A percentile compares a stretch with the other conserved stretches of the same genome.
phyloP scores from a whole-genome alignment of 2,113 vertebrate species.

The Cyprinodon variegatus region DNA sequence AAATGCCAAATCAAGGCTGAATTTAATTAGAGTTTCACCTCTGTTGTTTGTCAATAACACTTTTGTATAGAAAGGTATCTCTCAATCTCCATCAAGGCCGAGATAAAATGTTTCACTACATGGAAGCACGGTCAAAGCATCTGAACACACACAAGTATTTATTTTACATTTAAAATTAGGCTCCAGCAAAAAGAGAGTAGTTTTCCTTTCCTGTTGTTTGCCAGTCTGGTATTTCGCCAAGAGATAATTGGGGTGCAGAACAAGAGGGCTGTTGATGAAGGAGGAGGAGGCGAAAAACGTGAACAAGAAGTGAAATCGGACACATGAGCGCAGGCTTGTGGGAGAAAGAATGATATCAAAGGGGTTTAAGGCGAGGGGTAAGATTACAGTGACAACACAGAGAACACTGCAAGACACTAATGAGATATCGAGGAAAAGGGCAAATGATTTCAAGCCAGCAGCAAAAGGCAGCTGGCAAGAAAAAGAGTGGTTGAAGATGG shows the following conservation, averaged over 20 bases:
- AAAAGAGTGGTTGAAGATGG: constrained; percentile 9
- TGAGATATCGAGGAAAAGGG: constrained; percentile 48
- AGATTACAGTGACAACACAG: constrained; percentile 58
- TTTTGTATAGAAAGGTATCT: constrained; percentile 25
- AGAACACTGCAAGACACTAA: constrained; percentile 51
- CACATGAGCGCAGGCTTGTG: constrained; percentile 30
- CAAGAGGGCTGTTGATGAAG: constrained; percentile 21
- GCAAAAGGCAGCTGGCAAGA: constrained; percentile 24
- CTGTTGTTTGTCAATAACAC: not conserved
- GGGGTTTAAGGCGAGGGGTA: constrained; percentile 56
- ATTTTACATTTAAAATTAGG: constrained; percentile 17
- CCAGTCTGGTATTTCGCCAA: constrained; percentile 53
- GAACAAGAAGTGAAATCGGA: constrained; percentile 52
- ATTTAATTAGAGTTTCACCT: not conserved
- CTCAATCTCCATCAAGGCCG: constrained; percentile 22
- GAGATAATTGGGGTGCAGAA: constrained; percentile 49
- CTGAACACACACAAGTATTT: constrained; percentile 20
- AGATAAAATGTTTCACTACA: constrained; percentile 4
- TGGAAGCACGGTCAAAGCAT: constrained; percentile 26
- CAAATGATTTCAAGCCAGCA: constrained; percentile 32
- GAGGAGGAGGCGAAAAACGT: constrained; percentile 39
- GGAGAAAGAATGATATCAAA: constrained; percentile 54
- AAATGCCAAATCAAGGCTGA: not conserved
- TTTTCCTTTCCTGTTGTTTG: constrained; percentile 49
- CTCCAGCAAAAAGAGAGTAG: constrained; percentile 25